Percentiles rank a stretch among this genome's conserved stretches.
These are phyloP conservation scores for Tachysurus fulvidraco DNA, from an alignment of 2,113 vertebrate genomes.

Conservation along the genomic window DNA sequence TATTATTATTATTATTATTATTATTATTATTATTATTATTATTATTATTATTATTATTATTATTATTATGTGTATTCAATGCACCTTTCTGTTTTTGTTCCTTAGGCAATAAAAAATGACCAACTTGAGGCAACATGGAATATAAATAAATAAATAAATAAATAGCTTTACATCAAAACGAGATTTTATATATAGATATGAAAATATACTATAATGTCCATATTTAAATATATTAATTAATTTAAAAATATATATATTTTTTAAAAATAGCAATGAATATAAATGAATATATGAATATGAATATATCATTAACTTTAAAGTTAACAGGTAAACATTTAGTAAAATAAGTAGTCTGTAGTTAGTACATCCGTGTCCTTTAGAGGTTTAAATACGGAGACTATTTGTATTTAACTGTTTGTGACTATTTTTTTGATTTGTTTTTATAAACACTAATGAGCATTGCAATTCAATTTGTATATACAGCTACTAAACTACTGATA, in stretches of 20 bases:
- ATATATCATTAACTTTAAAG: not conserved
- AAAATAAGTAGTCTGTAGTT: not conserved
- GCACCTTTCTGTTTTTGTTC: not conserved
- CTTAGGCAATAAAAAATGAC: not conserved
- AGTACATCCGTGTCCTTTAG: not conserved
- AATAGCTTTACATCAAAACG: not conserved
- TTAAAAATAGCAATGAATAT: not conserved
- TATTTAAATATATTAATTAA: not conserved
- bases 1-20: too few relatives aligned
- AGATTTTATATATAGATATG: not conserved
- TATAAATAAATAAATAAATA: not conserved
- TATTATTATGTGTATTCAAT: not conserved
- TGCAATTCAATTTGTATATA: not conserved
- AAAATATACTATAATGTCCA: not conserved
- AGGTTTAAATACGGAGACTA: not conserved
- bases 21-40: not conserved
- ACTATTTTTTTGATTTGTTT: not conserved
- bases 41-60: too few relatives aligned
- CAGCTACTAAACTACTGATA: not conserved
- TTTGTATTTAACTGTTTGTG: not conserved
- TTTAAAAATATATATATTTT: not conserved
- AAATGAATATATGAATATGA: too few relatives aligned
- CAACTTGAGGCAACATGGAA: not conserved
- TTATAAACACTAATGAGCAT: not conserved
- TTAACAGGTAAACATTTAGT: not conserved